phyloP scores from a whole-genome alignment of 2,888 invertebrate species.

The Athetis lepigone region DNA sequence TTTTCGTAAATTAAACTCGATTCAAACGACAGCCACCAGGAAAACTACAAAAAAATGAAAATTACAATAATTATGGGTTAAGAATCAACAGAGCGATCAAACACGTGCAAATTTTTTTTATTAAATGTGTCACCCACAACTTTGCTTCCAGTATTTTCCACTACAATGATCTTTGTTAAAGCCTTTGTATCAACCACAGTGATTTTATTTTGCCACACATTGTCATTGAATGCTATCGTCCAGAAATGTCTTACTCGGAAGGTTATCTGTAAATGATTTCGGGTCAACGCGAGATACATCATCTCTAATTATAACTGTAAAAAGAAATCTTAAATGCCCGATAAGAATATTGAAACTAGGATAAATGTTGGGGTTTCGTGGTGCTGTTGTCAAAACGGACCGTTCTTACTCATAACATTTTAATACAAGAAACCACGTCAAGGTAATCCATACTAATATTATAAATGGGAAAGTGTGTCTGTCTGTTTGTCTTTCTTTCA shows the following conservation, averaged over 20 bases:
- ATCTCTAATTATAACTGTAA: constrained; percentile 47
- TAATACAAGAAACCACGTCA: no score
- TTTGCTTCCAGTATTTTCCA: neutral
- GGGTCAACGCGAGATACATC: constrained; percentile 57
- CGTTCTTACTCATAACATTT: neutral
- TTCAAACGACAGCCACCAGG: neutral
- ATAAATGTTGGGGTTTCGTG: neutral
- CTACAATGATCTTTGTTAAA: constrained; percentile 1
- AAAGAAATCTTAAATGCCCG: constrained; percentile 35
- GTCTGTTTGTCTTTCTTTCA: no score
- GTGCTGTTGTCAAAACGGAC: neutral
- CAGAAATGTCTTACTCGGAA: constrained; percentile 48
- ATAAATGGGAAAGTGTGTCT: no score
- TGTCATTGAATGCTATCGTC: constrained; percentile 50
- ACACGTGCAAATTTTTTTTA: neutral
- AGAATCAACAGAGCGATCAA: neutral
- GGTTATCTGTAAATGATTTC: constrained; percentile 63
- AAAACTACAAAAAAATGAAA: neutral
- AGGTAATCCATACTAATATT: neutral
- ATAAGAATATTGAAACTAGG: constrained; percentile 21
- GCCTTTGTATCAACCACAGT: neutral
- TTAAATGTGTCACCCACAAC: neutral
- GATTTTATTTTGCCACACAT: constrained; percentile 44
- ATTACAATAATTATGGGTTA: neutral
- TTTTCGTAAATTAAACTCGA: neutral